Conservation (phyloP, 2,797 vertebrate genomes). For the Pseudochromis fuscus region DNA sequence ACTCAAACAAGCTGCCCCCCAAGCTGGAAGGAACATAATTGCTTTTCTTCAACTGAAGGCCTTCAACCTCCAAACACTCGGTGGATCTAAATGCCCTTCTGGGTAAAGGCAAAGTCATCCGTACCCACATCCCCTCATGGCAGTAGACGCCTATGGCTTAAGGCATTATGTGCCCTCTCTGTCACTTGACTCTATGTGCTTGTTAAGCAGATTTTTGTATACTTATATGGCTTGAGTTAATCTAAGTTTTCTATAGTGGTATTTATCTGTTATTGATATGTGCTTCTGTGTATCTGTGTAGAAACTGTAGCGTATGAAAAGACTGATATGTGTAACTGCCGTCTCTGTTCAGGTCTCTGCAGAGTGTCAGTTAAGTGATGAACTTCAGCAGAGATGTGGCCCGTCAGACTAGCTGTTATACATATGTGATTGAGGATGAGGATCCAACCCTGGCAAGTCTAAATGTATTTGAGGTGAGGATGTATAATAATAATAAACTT, state of each 20-base stretch:
- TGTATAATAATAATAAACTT: background rate
- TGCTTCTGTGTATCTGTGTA: background rate
- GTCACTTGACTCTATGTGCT: conserved; percentile 17
- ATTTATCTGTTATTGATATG: conserved; percentile 3
- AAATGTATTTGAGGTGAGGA: conserved; percentile 79
- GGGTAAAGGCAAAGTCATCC: conserved; percentile 73
- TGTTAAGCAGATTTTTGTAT: conserved; percentile 21
- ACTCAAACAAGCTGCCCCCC: conserved; percentile 58
- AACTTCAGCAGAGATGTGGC: conserved; percentile 73
- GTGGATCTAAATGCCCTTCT: conserved; percentile 66
- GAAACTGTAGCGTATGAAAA: too few species aligned
- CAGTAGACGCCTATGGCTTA: conserved; percentile 41
- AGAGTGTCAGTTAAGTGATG: conserved; percentile 65
- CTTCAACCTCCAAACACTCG: conserved; percentile 55
- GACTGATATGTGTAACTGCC: conserved; percentile 9
- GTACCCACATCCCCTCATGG: conserved; percentile 37
- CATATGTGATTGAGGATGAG: conserved; percentile 82
- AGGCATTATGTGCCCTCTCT: conserved; percentile 48
- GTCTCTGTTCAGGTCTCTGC: conserved; percentile 14
- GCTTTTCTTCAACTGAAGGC: conserved; percentile 68
- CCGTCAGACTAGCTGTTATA: conserved; percentile 78
- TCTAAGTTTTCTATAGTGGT: background rate
- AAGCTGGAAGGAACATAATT: conserved; percentile 70
- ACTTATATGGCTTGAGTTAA: conserved; percentile 9
- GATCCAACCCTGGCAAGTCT: conserved; percentile 59